These are phyloP conservation scores for Myotis brandtii DNA, from an alignment of 2,113 vertebrate species.

Conservation along the genomic window DNA sequence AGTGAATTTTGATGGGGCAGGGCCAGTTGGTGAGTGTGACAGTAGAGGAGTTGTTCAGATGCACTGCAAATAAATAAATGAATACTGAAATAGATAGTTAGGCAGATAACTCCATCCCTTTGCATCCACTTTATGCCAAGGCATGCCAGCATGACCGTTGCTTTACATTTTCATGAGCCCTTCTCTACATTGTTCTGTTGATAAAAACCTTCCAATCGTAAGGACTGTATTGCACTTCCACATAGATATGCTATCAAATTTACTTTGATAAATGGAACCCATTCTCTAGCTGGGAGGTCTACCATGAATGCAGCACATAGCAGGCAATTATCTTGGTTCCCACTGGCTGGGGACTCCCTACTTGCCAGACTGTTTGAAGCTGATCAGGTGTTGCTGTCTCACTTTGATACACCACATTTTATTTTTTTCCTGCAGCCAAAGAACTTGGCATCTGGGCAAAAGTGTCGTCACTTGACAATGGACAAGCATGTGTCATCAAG, in stretches of 20 bases:
- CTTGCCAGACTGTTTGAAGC: conserved; percentile 14
- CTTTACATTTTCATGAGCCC: neutral
- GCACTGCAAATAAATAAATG: neutral
- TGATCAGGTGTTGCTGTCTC: neutral
- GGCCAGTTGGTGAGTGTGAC: neutral
- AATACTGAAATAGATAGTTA: neutral
- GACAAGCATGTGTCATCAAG: neutral
- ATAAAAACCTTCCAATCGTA: neutral
- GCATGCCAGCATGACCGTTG: neutral
- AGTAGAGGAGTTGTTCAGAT: neutral
- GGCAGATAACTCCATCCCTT: neutral
- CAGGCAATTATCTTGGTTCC: neutral
- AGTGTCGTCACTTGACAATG: conserved; percentile 17
- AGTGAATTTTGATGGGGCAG: neutral
- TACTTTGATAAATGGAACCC: neutral
- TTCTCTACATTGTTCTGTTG: neutral
- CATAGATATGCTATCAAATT: neutral
- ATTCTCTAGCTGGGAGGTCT: neutral
- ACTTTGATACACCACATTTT: conserved; percentile 52
- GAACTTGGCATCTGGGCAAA: conserved; percentile 9
- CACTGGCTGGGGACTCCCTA: accelerated
- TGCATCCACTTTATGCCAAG: neutral
- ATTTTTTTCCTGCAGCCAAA: conserved; percentile 40
- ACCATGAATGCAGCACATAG: neutral
- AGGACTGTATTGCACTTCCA: neutral